Base-by-base conservation (phyloP, 37 sponge, comb jelly and placozoan genomes). In the Amphimedon queenslandica region DNA sequence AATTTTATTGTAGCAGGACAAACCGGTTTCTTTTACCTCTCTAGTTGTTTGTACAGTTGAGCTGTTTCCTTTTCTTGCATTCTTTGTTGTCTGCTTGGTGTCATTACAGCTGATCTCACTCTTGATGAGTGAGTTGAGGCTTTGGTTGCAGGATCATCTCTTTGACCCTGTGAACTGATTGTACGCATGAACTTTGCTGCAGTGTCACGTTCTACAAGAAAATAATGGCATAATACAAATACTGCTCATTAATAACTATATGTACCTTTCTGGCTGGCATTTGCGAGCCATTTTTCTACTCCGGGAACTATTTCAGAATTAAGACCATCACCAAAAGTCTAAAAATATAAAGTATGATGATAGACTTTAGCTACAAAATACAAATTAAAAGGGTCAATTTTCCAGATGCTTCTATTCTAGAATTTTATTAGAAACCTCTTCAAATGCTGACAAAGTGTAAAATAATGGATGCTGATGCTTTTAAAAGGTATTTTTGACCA, bases 51-150 rank as follows among this genome's bases (percentile, higher is more conserved):
- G 66, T 42, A 83, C 43, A 11, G 21, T 13, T 42, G 43, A 28
- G 40, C 70, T 28, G 71, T 30, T 25, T 1, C 10, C 35, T 66
- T 31, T 1, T 69, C 41, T 21, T 83, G 71, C 36, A 40, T n/a
- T 33, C 78, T 77, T 55, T 72, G 57, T 55, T 77, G 75, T 35
- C 78, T 63, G 6, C 72, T 30, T 18, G 84, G 84, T 37, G 84
- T 84, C 78, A 84, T 77, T 40, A 84, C 84, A n/a, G 84, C 84
- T 56, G 84, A 84, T 25, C 84, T 40, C 5, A 72, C 78, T 39
- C 84, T 57, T 4, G 61, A 63, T 18, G 58, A 30, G 64, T 75
- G 88, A 25, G 76, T 13, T 37, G 88, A 55, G 23, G 82, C 77
- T 37, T 61, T 70, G 37, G 65, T 38, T 11, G 80, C 80, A n/a